Conservation (phyloP, 2,797 vertebrate species). For the Alectoris magna region DNA sequence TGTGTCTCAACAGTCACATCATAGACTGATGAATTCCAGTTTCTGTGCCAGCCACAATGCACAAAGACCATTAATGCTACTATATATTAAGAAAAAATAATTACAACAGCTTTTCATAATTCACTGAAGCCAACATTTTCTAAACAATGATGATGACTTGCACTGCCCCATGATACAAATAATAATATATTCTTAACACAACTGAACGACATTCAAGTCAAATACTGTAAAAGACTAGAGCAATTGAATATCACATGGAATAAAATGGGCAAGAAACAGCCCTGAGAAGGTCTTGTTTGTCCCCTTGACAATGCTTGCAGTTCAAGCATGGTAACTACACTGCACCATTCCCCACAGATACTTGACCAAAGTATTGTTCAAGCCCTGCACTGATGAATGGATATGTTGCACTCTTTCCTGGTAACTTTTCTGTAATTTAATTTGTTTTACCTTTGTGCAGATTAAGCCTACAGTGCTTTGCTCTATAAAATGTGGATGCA, state of each 20-base stretch:
- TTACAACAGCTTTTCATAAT: background rate
- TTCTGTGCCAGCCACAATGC: background rate
- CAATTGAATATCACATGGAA: background rate
- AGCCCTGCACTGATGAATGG: background rate
- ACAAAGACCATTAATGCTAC: background rate
- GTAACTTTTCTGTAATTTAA: background rate
- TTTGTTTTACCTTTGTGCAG: background rate
- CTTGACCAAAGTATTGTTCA: background rate
- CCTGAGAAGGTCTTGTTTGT: background rate
- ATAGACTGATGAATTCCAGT: constrained; percentile 27
- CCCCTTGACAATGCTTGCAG: background rate
- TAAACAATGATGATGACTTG: background rate
- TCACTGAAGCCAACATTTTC: background rate
- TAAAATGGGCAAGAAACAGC: background rate
- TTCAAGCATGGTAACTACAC: background rate
- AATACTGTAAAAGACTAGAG: background rate
- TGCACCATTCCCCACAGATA: background rate
- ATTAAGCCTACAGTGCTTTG: background rate
- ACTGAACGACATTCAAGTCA: background rate
- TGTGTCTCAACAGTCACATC: constrained; percentile 6
- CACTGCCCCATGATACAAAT: background rate
- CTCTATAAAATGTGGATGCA: background rate
- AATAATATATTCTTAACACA: background rate
- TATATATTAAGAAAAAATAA: constrained; percentile 10
- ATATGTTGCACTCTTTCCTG: background rate